phyloP scores from a whole-genome alignment of 2,113 vertebrate species.

The Heteronetta atricapilla region DNA sequence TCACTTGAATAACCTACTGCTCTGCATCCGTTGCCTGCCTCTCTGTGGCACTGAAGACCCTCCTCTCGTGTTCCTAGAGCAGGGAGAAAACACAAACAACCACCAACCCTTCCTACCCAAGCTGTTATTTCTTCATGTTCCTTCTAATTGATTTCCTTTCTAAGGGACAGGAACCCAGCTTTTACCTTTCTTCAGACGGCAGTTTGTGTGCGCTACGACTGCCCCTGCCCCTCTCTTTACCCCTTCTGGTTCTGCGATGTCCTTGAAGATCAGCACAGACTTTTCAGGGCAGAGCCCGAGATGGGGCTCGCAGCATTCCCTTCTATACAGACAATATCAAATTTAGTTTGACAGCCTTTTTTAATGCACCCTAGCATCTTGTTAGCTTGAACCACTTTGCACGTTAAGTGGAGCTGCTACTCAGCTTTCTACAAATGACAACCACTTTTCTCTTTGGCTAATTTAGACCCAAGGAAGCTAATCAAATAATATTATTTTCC shows the following conservation, averaged over 20 bases:
- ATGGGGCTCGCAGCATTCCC: neutral
- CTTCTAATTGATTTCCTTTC: neutral
- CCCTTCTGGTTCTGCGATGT: neutral
- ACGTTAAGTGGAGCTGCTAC: neutral
- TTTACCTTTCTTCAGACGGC: neutral
- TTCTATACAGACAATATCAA: neutral
- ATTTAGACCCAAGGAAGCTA: neutral
- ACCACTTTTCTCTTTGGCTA: neutral
- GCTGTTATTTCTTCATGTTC: neutral
- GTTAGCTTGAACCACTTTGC: neutral
- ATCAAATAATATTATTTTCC: neutral
- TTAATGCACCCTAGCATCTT: neutral
- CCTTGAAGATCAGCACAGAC: neutral
- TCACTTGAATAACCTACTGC: neutral
- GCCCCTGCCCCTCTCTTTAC: neutral
- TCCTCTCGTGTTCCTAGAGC: neutral
- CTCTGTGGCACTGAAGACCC: neutral
- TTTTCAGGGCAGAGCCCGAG: neutral
- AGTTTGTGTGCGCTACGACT: neutral
- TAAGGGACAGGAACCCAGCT: neutral
- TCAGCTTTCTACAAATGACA: neutral
- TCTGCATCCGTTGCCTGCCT: neutral
- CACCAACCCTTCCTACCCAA: neutral
- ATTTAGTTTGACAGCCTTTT: neutral
- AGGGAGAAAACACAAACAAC: neutral